Base-by-base conservation (phyloP, 1,140 invertebrate genomes). In the Danaus melanippus region DNA sequence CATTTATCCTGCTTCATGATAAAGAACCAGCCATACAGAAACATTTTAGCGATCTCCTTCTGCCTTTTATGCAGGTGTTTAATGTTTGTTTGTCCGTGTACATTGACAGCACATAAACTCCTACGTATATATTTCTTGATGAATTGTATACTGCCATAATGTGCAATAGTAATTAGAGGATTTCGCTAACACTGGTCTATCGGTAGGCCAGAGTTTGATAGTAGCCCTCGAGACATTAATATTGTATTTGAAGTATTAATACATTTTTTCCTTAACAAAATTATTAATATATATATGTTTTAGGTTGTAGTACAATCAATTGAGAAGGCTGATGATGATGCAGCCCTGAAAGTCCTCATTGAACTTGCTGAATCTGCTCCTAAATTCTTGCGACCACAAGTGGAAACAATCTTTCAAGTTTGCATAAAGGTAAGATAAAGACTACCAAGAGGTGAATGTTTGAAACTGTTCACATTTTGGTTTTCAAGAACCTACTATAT, bases 281-380 rank as follows among this genome's bases (percentile, higher is more conserved):
- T 21, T 8, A 49, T 39, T 53, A 48, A 49, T 45, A 43, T 10
- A 42, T 1, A 10, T 12, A 57, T 53, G 50, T 65, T 62, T 91
- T 87, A 94, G 90, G 91, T 94, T 12, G 91, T 95, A 40, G 92
- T 91, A 48, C 90, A 93, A 67, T 96, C 93, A 65, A 91, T 98
- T 57, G 91, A 94, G 67, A 91, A 92, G 49, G 91, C 94, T 72
- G 94, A 96, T 32, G 97, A 99, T 83, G 97, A 99, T 83, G 90
- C 93, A 44, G 84, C 99, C 9, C 77, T 99, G 1, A 97, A 99
- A 88, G 90, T 93, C 66, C 88, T 99, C 4, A 97, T 99, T 62
- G 98, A 99, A 69, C 83, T 99, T 60, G 94, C 96, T 11, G 97
- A 99, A 86, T 92, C 92, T 58, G 92, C 95, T 10, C 98, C 98